Percentiles rank a stretch among this genome's conserved stretches.
These are phyloP conservation scores for Hyposoter didymator DNA, from an alignment of 2,888 invertebrate genomes.

Conservation along the genomic window DNA sequence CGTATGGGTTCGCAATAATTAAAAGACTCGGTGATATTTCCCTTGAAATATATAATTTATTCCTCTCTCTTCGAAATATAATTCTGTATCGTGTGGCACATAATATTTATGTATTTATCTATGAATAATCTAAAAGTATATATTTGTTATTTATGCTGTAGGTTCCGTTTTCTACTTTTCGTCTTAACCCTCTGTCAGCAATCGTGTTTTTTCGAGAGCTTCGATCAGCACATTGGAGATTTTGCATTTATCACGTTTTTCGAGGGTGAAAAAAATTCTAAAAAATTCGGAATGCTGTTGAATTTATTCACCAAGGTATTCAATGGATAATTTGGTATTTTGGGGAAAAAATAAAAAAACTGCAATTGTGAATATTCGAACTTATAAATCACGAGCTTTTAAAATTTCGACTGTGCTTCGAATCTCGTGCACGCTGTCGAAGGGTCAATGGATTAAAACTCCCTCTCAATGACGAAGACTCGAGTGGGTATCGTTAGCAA, in stretches of 20 bases:
- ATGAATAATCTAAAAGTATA: slow-evolving; percentile 74
- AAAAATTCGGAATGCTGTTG: too few relatives aligned
- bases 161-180: slow-evolving; percentile 29
- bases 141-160: slow-evolving; percentile 66
- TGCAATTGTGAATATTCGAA: too few relatives aligned
- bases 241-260: too few relatives aligned
- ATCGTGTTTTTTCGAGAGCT: too few relatives aligned
- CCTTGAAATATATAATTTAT: slow-evolving; percentile 68
- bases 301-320: too few relatives aligned
- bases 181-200: background rate
- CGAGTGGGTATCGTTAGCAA: slow-evolving; percentile 5
- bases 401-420: too few relatives aligned
- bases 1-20: background rate
- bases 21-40: slow-evolving; percentile 33
- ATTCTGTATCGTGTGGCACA: slow-evolving; percentile 68
- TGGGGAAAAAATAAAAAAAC: too few relatives aligned
- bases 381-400: too few relatives aligned
- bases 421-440: too few relatives aligned
- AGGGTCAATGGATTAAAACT: slow-evolving; percentile 21
- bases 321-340: too few relatives aligned
- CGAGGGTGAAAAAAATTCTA: too few relatives aligned
- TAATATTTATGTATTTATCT: slow-evolving; percentile 69
- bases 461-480: background rate
- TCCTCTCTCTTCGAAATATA: slow-evolving; percentile 55
- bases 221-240: too few relatives aligned